A percentile compares a stretch with the other conserved stretches of the same genome.
phyloP scores from a whole-genome alignment of 2,797 vertebrate genomes.

The Acipenser oxyrinchus region DNA sequence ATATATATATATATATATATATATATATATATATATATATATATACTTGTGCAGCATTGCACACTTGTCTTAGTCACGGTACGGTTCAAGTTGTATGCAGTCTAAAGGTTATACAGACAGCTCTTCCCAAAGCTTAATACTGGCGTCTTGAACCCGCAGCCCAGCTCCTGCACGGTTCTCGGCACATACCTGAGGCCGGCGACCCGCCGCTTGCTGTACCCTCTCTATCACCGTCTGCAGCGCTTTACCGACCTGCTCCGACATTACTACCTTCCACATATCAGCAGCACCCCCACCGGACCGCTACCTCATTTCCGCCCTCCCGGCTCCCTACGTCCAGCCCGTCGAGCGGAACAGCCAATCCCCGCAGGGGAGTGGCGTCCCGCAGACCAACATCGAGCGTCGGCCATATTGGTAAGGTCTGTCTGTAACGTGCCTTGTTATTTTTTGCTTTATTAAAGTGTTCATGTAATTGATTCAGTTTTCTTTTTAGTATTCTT shows the following conservation, averaged over 20 bases:
- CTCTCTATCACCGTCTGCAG: constrained; percentile 75
- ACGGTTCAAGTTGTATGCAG: no score
- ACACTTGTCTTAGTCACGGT: no score
- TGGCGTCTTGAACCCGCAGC: no score
- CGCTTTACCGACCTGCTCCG: constrained; percentile 74
- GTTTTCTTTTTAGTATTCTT: no score
- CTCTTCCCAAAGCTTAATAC: no score
- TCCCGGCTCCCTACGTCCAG: not conserved
- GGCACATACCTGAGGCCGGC: constrained; percentile 67
- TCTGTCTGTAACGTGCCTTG: not conserved
- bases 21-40: no score
- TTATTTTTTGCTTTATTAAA: no score
- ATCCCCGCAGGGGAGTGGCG: not conserved
- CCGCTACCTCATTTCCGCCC: constrained; percentile 23
- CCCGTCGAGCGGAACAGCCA: constrained; percentile 28
- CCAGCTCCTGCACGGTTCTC: constrained; percentile 4
- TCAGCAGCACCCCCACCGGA: constrained; percentile 12
- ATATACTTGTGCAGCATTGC: no score
- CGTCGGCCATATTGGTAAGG: constrained; percentile 34
- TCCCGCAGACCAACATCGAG: constrained; percentile 27
- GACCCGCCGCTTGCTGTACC: constrained; percentile 76
- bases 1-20: no score
- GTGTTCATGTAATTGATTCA: no score
- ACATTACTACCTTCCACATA: constrained; percentile 83
- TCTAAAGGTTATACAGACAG: no score